phyloP scores from a whole-genome alignment of 2,888 invertebrate species.

The Thymelicus sylvestris region DNA sequence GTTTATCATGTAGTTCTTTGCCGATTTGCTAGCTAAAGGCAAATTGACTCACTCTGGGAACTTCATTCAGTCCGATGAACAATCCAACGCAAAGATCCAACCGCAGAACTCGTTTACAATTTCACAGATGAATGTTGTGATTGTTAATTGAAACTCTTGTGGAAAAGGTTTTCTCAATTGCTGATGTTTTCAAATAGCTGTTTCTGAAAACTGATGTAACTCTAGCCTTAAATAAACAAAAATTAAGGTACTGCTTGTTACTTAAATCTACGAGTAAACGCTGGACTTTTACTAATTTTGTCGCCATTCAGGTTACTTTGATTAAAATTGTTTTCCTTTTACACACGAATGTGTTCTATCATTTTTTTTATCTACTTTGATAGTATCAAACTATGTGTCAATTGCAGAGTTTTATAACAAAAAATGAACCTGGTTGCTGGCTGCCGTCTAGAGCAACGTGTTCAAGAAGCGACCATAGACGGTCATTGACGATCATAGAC shows the following conservation, averaged over 20 bases:
- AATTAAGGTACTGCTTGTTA: neutral
- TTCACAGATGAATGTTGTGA: conserved; percentile 26
- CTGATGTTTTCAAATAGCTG: neutral
- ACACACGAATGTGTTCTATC: too few relatives aligned
- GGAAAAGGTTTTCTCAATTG: conserved; percentile 21
- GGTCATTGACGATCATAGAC: too few relatives aligned
- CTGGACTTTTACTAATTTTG: too few relatives aligned
- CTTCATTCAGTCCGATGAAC: conserved; percentile 5
- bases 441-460: too few relatives aligned
- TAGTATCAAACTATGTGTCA: too few relatives aligned
- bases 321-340: too few relatives aligned
- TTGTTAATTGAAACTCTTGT: conserved; percentile 33
- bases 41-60: conserved; percentile 15
- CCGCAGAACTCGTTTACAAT: conserved; percentile 20
- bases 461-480: too few relatives aligned
- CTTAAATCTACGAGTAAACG: neutral
- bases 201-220: neutral
- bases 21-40: neutral
- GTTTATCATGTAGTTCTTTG: neutral
- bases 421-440: too few relatives aligned
- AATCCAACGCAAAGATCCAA: conserved; percentile 18
- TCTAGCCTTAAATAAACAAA: neutral
- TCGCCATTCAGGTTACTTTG: too few relatives aligned
- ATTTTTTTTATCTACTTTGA: too few relatives aligned
- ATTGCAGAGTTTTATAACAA: too few relatives aligned